Percentiles rank a stretch among this genome's conserved stretches.
Conservation (phyloP, 1,140 invertebrate genomes). For the Tribolium madens region DNA sequence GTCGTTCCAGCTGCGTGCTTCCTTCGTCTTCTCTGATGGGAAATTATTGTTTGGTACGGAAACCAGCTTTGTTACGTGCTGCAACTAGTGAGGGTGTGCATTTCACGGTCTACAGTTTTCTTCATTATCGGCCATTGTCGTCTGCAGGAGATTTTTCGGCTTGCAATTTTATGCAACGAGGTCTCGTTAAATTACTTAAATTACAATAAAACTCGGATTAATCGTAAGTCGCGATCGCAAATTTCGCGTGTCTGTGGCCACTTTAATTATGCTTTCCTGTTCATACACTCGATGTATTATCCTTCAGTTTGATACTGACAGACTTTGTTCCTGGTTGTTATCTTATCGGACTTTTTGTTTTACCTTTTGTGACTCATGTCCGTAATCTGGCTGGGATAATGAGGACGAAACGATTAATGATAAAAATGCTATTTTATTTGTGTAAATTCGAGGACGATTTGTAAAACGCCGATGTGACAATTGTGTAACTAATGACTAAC, state of each 20-base stretch:
- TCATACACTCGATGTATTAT: slow-evolving; percentile 25
- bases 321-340: neutral
- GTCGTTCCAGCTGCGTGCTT: slow-evolving; percentile 41
- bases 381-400: slow-evolving; percentile 9
- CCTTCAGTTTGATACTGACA: neutral
- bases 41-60: slow-evolving; percentile 35
- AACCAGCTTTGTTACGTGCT: slow-evolving; percentile 38
- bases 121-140: slow-evolving; percentile 60
- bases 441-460: slow-evolving; percentile 33
- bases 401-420: neutral
- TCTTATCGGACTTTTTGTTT: neutral
- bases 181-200: slow-evolving; percentile 61
- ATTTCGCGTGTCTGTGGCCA: slow-evolving; percentile 56
- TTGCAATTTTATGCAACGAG: slow-evolving; percentile 62
- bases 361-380: slow-evolving; percentile 4
- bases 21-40: slow-evolving; percentile 16
- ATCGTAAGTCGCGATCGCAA: slow-evolving; percentile 54
- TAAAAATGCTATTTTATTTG: slow-evolving; percentile 19
- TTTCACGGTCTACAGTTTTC: slow-evolving; percentile 58
- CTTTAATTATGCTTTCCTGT: slow-evolving; percentile 56
- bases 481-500: slow-evolving; percentile 31
- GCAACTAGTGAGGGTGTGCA: slow-evolving; percentile 50
- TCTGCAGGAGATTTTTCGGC: slow-evolving; percentile 53
- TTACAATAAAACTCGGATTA: slow-evolving; percentile 60
- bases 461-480: slow-evolving; percentile 21